phyloP scores from a whole-genome alignment of 2,113 vertebrate species.

The Callithrix jacchus region DNA sequence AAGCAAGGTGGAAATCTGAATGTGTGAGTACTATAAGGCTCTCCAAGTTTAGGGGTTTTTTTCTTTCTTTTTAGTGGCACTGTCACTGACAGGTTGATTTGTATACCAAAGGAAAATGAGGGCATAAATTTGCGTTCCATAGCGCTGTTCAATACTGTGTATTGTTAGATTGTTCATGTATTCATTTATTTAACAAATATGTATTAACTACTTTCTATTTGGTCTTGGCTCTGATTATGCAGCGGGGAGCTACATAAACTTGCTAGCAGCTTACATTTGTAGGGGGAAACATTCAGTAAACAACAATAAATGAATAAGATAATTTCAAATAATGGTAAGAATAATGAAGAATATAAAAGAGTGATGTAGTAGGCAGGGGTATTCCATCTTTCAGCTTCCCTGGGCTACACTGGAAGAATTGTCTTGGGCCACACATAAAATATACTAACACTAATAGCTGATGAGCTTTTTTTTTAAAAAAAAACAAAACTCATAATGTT shows the following conservation, averaged over 20 bases:
- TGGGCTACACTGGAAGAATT: too few relatives aligned
- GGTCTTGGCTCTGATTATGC: neutral
- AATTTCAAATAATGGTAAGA: neutral
- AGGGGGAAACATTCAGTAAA: neutral
- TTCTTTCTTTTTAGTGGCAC: neutral
- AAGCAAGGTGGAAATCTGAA: neutral
- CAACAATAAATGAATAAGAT: conserved; percentile 1
- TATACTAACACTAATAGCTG: too few relatives aligned
- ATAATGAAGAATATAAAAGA: conserved; percentile 19
- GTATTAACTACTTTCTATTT: conserved; percentile 15
- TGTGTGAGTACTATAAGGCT: neutral
- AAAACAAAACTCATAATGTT: too few relatives aligned
- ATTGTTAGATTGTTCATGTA: neutral
- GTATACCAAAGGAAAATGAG: neutral
- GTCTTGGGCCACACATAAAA: too few relatives aligned
- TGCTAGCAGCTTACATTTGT: neutral
- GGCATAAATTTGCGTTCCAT: neutral
- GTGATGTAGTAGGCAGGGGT: neutral
- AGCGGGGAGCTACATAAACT: neutral
- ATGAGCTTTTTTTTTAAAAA: too few relatives aligned
- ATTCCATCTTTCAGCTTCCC: too few relatives aligned
- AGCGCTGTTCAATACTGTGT: neutral
- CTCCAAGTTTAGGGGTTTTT: neutral
- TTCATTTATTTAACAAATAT: neutral
- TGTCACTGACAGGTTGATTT: conserved; percentile 22